Percentiles rank a stretch among this genome's conserved stretches.
These are phyloP conservation scores for Cataglyphis altisquamis DNA, from an alignment of 2,888 invertebrate genomes.

Conservation along the genomic window DNA sequence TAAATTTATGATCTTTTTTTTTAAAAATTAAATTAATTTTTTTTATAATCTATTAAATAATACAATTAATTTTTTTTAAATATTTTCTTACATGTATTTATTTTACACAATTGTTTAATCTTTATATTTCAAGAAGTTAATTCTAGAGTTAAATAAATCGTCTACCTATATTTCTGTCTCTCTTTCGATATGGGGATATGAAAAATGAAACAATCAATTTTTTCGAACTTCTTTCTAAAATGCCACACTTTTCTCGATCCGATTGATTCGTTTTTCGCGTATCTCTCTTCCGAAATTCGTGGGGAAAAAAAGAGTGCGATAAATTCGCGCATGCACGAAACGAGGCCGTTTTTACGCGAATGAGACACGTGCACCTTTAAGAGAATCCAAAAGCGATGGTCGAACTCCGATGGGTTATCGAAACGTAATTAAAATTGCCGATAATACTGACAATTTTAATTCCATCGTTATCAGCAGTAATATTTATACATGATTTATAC, in stretches of 20 bases:
- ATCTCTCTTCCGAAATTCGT: slow-evolving; percentile 39
- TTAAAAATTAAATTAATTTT: not conserved
- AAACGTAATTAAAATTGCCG: too few relatives aligned
- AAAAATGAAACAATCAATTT: not conserved
- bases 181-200: not conserved
- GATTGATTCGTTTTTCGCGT: slow-evolving; percentile 37
- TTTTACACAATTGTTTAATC: not conserved
- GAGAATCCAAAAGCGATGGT: too few relatives aligned
- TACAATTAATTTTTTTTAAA: too few relatives aligned
- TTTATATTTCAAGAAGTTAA: not conserved
- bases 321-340: slow-evolving; percentile 61
- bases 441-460: too few relatives aligned
- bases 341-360: slow-evolving; percentile 68
- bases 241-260: slow-evolving; percentile 41
- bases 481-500: too few relatives aligned
- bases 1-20: not conserved
- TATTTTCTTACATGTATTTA: not conserved
- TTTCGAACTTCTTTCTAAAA: not conserved
- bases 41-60: too few relatives aligned
- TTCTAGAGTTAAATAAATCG: not conserved
- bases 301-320: slow-evolving; percentile 57
- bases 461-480: too few relatives aligned
- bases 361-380: slow-evolving; percentile 75
- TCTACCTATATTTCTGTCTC: not conserved
- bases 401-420: too few relatives aligned